A percentile compares a stretch with the other conserved stretches of the same genome.
phyloP scores from a whole-genome alignment of 2,888 invertebrate species.

The Pharmacophagus antenor region DNA sequence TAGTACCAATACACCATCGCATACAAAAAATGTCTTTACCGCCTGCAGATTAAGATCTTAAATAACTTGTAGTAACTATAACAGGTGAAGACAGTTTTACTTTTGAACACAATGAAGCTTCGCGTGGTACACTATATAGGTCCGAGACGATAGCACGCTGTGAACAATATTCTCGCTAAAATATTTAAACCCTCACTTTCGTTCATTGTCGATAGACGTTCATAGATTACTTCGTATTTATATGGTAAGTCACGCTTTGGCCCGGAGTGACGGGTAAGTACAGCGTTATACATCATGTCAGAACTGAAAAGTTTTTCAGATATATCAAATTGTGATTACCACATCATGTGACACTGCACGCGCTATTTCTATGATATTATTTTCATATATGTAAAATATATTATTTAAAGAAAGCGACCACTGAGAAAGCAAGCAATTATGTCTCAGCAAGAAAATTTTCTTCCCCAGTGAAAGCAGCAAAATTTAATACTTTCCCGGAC shows the following conservation, averaged over 20 bases:
- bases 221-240: constrained; percentile 42
- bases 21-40: constrained; percentile 8
- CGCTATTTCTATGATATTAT: constrained; percentile 2
- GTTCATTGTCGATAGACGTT: constrained; percentile 50
- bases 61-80: constrained; percentile 3
- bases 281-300: neutral
- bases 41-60: neutral
- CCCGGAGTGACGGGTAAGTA: neutral
- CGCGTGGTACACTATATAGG: constrained; percentile 37
- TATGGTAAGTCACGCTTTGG: constrained; percentile 2
- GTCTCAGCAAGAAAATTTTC: constrained; percentile 42
- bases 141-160: constrained; percentile 54
- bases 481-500: constrained; percentile 39
- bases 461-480: constrained; percentile 43
- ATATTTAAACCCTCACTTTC: constrained; percentile 73
- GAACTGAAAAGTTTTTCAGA: neutral
- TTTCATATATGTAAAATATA: constrained; percentile 13
- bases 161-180: constrained; percentile 74
- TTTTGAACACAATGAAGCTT: constrained; percentile 27
- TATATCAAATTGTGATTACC: neutral
- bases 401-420: constrained; percentile 32
- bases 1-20: neutral
- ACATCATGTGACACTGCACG: neutral
- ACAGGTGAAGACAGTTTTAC: constrained; percentile 27
- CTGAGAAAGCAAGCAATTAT: constrained; percentile 39